Evolutionary conservation across 2,113 vertebrate species (phyloP).

Genomic region (Ceuthmochares aereus): DNA sequence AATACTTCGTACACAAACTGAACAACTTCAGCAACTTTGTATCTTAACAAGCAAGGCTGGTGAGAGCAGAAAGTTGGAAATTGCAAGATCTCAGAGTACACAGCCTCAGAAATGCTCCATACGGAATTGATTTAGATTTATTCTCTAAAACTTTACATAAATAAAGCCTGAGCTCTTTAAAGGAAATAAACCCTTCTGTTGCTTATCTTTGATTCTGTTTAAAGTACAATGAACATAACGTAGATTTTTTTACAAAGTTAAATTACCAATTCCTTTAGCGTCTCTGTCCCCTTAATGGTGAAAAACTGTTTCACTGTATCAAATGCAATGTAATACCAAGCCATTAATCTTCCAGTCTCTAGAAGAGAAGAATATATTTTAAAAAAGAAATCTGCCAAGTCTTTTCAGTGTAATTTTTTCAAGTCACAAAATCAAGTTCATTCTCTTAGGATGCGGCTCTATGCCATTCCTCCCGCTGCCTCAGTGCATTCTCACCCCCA

Average conservation of each 20-base stretch:
- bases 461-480: neutral
- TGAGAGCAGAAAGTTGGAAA: neutral
- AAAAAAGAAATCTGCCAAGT: neutral
- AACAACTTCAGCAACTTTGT: neutral
- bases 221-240: neutral
- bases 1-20: neutral
- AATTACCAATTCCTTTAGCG: constrained; percentile 89
- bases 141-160: neutral
- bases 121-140: neutral
- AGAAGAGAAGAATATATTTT: constrained; percentile 32
- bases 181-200: neutral
- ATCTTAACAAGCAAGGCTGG: neutral
- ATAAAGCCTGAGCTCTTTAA: neutral
- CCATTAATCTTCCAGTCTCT: constrained; percentile 94
- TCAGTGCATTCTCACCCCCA: neutral
- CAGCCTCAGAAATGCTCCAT: neutral
- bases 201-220: neutral
- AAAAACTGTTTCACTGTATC: constrained; percentile 93
- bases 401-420: neutral
- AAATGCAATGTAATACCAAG: constrained; percentile 92
- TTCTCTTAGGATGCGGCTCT: neutral
- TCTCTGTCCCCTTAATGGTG: constrained; percentile 86
- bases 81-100: neutral
- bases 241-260: constrained; percentile 36
- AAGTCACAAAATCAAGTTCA: neutral